A percentile compares a stretch with the other conserved stretches of the same genome.
These are phyloP conservation scores for Polydrusus tereticollis DNA, from an alignment of 2,888 invertebrate species.

Conservation along the genomic window DNA sequence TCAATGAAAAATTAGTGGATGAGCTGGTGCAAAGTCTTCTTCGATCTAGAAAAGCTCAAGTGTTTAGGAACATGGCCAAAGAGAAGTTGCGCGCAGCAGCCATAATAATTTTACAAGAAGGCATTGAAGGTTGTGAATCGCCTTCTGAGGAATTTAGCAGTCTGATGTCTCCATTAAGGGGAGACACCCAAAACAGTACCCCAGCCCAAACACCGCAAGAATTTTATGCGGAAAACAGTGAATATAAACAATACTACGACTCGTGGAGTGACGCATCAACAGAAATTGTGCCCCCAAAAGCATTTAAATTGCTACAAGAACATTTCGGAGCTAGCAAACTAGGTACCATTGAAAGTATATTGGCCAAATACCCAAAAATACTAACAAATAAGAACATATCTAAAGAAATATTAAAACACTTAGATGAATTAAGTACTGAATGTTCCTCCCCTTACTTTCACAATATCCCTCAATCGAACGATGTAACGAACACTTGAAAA, in stretches of 20 bases:
- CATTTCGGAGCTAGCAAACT: slow-evolving; percentile 63
- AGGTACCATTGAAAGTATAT: slow-evolving; percentile 68
- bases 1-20: slow-evolving; percentile 71
- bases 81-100: slow-evolving; percentile 73
- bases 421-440: slow-evolving; percentile 58
- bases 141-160: slow-evolving; percentile 64
- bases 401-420: slow-evolving; percentile 67
- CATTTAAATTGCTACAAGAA: slow-evolving; percentile 71
- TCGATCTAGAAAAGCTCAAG: slow-evolving; percentile 70
- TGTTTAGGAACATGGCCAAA: slow-evolving; percentile 70
- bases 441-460: slow-evolving; percentile 54
- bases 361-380: slow-evolving; percentile 75
- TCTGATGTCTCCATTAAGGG: slow-evolving; percentile 62
- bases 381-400: slow-evolving; percentile 73
- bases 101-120: slow-evolving; percentile 71
- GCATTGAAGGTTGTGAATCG: slow-evolving; percentile 67
- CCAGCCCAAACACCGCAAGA: slow-evolving; percentile 69
- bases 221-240: slow-evolving; percentile 68
- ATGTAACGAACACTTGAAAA: slow-evolving; percentile 62
- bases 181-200: slow-evolving; percentile 67
- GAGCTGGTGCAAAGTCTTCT: slow-evolving; percentile 73
- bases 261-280: slow-evolving; percentile 67
- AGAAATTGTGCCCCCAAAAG: slow-evolving; percentile 69
- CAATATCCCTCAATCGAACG: slow-evolving; percentile 58
- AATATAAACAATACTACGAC: slow-evolving; percentile 71